Evolutionary conservation across 1,140 invertebrate species (phyloP), one percentile per base, ranked within the genome.

Genomic region (Euura saliciscinereae): DNA sequence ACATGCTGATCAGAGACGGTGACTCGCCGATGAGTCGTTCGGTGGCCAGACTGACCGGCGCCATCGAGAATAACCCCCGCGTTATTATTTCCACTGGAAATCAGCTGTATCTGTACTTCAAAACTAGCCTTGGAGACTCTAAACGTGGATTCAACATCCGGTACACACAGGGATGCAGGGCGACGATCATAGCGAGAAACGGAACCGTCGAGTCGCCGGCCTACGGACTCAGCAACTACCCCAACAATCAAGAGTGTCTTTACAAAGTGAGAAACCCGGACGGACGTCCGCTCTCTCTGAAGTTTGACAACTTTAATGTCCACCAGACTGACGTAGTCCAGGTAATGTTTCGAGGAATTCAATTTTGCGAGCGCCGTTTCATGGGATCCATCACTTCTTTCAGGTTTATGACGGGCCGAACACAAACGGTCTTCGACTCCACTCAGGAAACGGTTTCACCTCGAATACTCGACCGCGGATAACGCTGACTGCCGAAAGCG

Each of bases 21-120:
- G 91, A 94, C 69, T 92, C 91, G 1, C 95, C 97, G 11, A 96
- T 94, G 83, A 95, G 94, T 81, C 91, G 92, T 75, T 90, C 94
- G 44, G 92, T 99, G 59, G 94, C 95, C 5, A 89, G 93, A 80
- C 83, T 98, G 44, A 96, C 95, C 2, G 97, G 97, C 66, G 89
- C 90, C 72, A 88, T 90, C 1, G 89, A 91, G 73, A 91, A 95
- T 73, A 96, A 97, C 83, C 92, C 94, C 73, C 91, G 92, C 75
- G 93, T 97, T 10, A 91, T 99, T 43, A 95, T 98, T 86, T 98
- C 97, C 0, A 98, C 97, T 0, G 93, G 94, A 43, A 97, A 93
- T 82, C 91, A 94, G 77, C 83, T 99, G 3, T 98, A 99, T 84
- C 84, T 99, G 69, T 98, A 98, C 82, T 95, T 98, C 82, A 95